phyloP scores from a whole-genome alignment of 2,888 invertebrate species.

The Melieria omissa region DNA sequence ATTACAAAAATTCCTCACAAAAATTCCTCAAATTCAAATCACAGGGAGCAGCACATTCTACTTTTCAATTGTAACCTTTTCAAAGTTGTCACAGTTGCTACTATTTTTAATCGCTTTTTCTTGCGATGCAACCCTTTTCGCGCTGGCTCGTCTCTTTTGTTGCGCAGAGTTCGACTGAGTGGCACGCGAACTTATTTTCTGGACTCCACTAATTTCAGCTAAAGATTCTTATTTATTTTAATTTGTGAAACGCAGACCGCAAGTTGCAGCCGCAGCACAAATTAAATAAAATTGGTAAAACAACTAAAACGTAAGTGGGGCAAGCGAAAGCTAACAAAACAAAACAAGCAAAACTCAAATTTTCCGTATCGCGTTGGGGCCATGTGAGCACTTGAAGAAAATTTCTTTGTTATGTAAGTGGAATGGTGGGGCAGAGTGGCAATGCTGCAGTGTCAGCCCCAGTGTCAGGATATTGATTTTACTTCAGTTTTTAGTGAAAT shows the following conservation, averaged over 20 bases:
- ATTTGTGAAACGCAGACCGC: constrained; percentile 48
- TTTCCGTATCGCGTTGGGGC: no score
- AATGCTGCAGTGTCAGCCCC: background rate
- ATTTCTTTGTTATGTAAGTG: constrained; percentile 51
- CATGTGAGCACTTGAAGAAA: background rate
- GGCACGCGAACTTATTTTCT: constrained; percentile 40
- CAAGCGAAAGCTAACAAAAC: no score
- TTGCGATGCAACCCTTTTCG: no score
- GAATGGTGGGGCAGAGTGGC: background rate
- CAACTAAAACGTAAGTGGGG: constrained; percentile 46
- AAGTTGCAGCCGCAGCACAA: constrained; percentile 23
- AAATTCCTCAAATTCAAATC: no score
- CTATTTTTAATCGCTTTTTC: no score
- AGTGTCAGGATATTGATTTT: background rate
- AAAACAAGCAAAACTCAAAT: no score
- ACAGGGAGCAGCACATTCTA: no score
- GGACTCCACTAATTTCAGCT: constrained; percentile 19
- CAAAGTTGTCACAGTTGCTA: no score
- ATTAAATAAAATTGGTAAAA: constrained; percentile 25
- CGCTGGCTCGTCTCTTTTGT: no score
- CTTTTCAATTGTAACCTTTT: no score
- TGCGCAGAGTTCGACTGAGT: constrained; percentile 39
- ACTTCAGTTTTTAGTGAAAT: no score
- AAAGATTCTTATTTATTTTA: constrained; percentile 28
- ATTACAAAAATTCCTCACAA: no score